These are phyloP conservation scores for Amphipyra berbera DNA, from an alignment of 2,888 invertebrate species.

Conservation along the genomic window DNA sequence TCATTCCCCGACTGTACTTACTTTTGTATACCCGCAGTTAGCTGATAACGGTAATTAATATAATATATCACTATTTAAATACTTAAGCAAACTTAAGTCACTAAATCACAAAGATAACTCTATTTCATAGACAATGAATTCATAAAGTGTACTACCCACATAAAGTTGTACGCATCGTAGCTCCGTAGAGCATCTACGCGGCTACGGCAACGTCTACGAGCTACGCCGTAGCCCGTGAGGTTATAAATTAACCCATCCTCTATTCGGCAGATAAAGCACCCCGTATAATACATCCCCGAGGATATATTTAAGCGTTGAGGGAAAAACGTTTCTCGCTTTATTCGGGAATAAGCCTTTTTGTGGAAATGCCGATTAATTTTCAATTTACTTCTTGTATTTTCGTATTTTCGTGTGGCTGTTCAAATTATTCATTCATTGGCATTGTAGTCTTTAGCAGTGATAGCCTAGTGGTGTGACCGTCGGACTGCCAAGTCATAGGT, in stretches of 20 bases:
- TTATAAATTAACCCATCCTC: constrained; percentile 62
- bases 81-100: constrained; percentile 11
- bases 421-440: neutral
- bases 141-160: constrained; percentile 32
- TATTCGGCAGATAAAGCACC: constrained; percentile 60
- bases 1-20: too few relatives aligned
- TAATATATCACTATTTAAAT: constrained; percentile 2
- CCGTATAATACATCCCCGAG: constrained; percentile 56
- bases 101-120: constrained; percentile 23
- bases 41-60: neutral
- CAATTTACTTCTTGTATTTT: constrained; percentile 44
- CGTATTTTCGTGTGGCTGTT: constrained; percentile 11
- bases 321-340: constrained; percentile 57
- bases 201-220: constrained; percentile 44
- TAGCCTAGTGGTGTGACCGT: too few relatives aligned
- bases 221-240: constrained; percentile 53
- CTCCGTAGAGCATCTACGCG: constrained; percentile 51
- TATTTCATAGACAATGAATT: constrained; percentile 41
- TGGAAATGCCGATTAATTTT: constrained; percentile 53
- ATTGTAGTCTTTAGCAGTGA: neutral
- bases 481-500: too few relatives aligned
- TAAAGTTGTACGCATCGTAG: constrained; percentile 55
- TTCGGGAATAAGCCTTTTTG: constrained; percentile 46
- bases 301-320: constrained; percentile 57
- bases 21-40: neutral